Conservation (phyloP, 2,113 vertebrate species). For the Alethe castanea region DNA sequence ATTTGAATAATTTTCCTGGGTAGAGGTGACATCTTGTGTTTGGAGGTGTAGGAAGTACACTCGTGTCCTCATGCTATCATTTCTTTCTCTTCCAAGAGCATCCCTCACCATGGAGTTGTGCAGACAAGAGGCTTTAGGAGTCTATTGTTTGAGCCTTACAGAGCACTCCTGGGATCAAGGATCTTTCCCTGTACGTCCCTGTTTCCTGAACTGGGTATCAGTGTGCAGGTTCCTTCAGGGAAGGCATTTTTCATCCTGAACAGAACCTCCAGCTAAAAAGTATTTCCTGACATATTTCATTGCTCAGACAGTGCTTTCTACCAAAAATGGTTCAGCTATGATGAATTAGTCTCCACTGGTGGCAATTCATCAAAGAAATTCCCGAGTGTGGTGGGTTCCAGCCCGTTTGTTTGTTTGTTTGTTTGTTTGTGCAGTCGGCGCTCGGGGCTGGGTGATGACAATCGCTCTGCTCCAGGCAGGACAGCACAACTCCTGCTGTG, state of each 20-base stretch:
- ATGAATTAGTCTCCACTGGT: constrained; percentile 17
- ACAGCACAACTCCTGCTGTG: not conserved
- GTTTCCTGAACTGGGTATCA: not conserved
- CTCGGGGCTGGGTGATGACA: not conserved
- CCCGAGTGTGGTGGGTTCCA: not conserved
- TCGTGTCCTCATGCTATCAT: not conserved
- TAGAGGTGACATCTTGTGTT: not conserved
- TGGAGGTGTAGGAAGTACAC: rapidly evolving
- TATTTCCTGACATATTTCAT: not conserved
- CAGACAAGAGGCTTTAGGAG: not conserved
- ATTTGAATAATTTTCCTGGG: not conserved
- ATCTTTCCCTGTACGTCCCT: not conserved
- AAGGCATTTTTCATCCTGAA: not conserved
- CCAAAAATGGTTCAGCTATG: not conserved
- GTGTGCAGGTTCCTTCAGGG: not conserved
- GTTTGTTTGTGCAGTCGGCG: not conserved
- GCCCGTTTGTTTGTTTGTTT: not conserved
- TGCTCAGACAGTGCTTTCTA: not conserved
- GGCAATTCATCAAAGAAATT: not conserved
- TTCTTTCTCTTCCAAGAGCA: not conserved
- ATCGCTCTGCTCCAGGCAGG: not conserved
- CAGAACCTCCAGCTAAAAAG: not conserved
- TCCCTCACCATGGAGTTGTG: rapidly evolving
- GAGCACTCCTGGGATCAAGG: not conserved
- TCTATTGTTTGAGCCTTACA: not conserved